Conservation (phyloP, 2,888 invertebrate genomes). For the Falcaria lacertinaria region DNA sequence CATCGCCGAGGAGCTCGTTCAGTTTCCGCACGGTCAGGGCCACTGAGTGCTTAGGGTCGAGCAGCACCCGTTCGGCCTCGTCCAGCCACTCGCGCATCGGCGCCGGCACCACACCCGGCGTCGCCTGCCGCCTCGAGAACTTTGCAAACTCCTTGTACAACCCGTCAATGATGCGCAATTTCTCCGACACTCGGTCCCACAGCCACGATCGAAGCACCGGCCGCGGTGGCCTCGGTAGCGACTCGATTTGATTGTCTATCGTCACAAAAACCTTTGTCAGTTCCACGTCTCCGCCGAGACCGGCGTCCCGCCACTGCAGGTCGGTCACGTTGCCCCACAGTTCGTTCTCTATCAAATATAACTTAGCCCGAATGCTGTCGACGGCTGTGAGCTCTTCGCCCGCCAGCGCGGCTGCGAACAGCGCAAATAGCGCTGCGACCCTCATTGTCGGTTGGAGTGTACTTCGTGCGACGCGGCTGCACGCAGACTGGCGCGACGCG, state of each 20-base stretch:
- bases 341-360: conserved; percentile 79
- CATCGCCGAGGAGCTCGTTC: conserved; percentile 79
- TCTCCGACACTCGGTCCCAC: conserved; percentile 82
- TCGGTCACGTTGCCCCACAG: conserved; percentile 69
- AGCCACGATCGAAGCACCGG: conserved; percentile 73
- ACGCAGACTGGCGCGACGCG: conserved; percentile 43
- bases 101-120: conserved; percentile 57
- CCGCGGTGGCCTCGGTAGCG: conserved; percentile 41
- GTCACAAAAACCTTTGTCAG: conserved; percentile 79
- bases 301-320: conserved; percentile 51
- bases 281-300: conserved; percentile 73
- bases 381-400: conserved; percentile 57
- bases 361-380: conserved; percentile 81
- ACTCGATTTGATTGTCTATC: conserved; percentile 75
- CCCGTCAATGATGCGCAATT: conserved; percentile 81
- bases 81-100: conserved; percentile 75
- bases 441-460: conserved; percentile 45
- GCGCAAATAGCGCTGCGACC: conserved; percentile 52
- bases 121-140: conserved; percentile 72
- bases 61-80: conserved; percentile 82
- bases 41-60: conserved; percentile 81
- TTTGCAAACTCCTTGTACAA: conserved; percentile 84
- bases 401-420: conserved; percentile 40
- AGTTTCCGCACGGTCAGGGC: conserved; percentile 79
- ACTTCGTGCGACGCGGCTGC: conserved; percentile 44